phyloP scores from a whole-genome alignment of 2,888 invertebrate species.

The Parapristionchus giblindavisi region DNA sequence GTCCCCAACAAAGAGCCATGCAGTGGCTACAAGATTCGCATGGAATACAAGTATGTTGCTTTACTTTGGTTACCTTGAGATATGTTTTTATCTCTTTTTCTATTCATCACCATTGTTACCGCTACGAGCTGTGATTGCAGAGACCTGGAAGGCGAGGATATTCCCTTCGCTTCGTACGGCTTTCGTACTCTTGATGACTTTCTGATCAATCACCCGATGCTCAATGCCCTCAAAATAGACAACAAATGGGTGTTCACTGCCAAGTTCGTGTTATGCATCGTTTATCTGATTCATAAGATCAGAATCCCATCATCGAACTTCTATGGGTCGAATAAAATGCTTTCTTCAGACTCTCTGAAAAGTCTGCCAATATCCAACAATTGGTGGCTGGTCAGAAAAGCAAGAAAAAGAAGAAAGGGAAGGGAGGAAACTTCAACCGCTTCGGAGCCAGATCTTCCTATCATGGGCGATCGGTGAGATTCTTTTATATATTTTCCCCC shows the following conservation, averaged over 20 bases:
- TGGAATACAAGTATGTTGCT: slow-evolving; percentile 34
- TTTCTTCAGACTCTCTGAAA: slow-evolving; percentile 10
- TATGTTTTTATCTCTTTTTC: no score
- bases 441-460: slow-evolving; percentile 9
- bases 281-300: background rate
- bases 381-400: slow-evolving; percentile 19
- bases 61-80: no score
- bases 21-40: slow-evolving; percentile 6
- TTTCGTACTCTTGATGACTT: slow-evolving; percentile 19
- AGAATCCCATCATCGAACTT: no score
- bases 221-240: background rate
- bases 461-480: slow-evolving; percentile 1
- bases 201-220: slow-evolving; percentile 7
- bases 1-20: slow-evolving; percentile 27
- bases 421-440: slow-evolving; percentile 3
- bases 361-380: slow-evolving; percentile 17
- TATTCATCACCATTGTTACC: no score
- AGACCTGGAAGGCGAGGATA: slow-evolving; percentile 29
- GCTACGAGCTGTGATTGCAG: no score
- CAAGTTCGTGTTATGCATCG: background rate
- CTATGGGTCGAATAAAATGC: no score
- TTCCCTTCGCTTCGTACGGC: slow-evolving; percentile 10
- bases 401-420: slow-evolving; percentile 19
- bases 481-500: background rate
- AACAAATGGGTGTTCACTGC: slow-evolving; percentile 34